These are phyloP conservation scores for Cyclopterus lumpus DNA, from an alignment of 2,797 vertebrate species.

Conservation along the genomic window DNA sequence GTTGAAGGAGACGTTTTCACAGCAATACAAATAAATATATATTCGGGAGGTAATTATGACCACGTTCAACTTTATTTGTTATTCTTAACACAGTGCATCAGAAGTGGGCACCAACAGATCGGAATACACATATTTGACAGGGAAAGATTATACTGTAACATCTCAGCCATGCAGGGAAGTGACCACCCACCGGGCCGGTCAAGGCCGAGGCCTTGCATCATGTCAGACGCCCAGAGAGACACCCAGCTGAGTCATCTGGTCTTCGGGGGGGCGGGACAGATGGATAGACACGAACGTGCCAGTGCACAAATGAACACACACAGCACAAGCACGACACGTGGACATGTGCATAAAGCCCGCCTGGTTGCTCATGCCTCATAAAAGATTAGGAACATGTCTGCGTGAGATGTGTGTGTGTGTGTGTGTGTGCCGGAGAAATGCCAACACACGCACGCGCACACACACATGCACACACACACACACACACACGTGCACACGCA, in stretches of 20 bases:
- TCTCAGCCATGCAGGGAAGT: conserved; percentile 43
- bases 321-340: not conserved
- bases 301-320: conserved; percentile 22
- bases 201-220: conserved; percentile 64
- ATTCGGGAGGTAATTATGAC: too few relatives aligned
- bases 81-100: not conserved
- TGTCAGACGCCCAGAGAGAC: conserved; percentile 62
- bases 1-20: too few relatives aligned
- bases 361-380: not conserved
- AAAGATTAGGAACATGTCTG: conserved; percentile 36
- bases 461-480: too few relatives aligned
- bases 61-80: too few relatives aligned
- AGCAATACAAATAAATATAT: too few relatives aligned
- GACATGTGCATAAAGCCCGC: conserved; percentile 4
- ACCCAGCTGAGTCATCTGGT: conserved; percentile 67
- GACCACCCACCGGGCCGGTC: conserved; percentile 63
- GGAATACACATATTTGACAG: too few relatives aligned
- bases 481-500: not conserved
- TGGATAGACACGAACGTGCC: conserved; percentile 58
- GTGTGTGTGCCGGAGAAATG: not conserved
- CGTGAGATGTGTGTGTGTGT: not conserved
- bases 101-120: too few relatives aligned
- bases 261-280: conserved; percentile 51
- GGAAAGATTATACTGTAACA: too few relatives aligned
- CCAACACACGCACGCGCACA: too few relatives aligned